phyloP scores from a whole-genome alignment of 2,797 vertebrate species.

The Alouatta caraya region DNA sequence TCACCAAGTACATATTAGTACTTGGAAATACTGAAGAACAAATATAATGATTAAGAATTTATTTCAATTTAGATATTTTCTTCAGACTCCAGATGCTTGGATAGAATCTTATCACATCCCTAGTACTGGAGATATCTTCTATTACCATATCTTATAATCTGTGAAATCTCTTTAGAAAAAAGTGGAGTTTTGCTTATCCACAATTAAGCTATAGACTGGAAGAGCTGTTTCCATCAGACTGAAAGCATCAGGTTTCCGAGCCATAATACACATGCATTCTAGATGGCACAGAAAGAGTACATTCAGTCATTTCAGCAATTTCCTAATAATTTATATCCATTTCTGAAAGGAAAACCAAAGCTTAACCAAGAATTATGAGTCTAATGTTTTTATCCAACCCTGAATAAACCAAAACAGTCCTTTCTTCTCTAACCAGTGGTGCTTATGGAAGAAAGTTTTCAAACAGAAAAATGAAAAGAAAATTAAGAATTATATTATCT shows the following conservation, averaged over 20 bases:
- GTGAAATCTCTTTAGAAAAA: background rate
- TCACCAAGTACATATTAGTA: background rate
- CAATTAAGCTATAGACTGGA: background rate
- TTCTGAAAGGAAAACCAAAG: conserved; percentile 30
- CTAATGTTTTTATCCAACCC: background rate
- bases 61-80: background rate
- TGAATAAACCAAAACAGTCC: conserved; percentile 4
- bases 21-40: conserved; percentile 18
- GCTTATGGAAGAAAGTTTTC: background rate
- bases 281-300: background rate
- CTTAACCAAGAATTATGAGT: background rate
- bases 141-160: background rate
- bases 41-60: background rate
- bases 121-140: background rate
- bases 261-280: background rate
- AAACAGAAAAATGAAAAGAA: conserved; percentile 18
- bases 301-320: background rate
- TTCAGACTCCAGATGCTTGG: background rate
- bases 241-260: background rate
- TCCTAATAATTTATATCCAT: background rate
- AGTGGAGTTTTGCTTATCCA: background rate
- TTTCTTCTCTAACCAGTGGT: background rate
- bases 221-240: background rate
- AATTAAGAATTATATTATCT: background rate
- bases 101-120: background rate